These are phyloP conservation scores for Ophioninae sp. DNA, from an alignment of 2,888 invertebrate genomes.

Conservation along the genomic window DNA sequence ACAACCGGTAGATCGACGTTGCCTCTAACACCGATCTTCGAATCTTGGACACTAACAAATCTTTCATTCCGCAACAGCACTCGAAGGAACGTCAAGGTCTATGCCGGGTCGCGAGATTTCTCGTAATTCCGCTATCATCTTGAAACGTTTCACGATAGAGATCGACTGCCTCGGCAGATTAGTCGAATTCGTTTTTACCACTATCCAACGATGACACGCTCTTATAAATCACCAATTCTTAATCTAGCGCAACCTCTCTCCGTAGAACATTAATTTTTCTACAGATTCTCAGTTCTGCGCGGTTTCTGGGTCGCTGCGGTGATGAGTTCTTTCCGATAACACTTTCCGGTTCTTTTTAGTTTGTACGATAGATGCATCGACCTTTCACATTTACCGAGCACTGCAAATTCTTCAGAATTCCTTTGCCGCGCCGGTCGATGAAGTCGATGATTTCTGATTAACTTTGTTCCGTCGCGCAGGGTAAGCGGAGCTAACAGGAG, in stretches of 20 bases:
- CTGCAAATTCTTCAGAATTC: conserved; percentile 17
- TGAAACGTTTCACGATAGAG: neutral
- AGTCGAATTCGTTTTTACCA: neutral
- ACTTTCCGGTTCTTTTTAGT: conserved; percentile 7
- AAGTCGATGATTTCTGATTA: neutral
- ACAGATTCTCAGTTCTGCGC: conserved; percentile 3
- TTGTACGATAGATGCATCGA: conserved; percentile 27
- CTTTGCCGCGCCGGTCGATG: neutral
- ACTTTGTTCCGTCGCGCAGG: conserved; percentile 66
- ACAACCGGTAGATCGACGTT: neutral
- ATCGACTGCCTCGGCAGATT: neutral
- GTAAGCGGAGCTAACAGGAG: conserved; percentile 87
- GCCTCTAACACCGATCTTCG: neutral
- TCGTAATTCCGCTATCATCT: neutral
- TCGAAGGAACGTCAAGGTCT: neutral
- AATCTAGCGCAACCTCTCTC: neutral
- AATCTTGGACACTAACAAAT: conserved; percentile 11
- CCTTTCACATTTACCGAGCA: conserved; percentile 28
- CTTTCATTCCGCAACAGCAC: conserved; percentile 6
- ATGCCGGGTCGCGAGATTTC: neutral
- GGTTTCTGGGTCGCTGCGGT: conserved; percentile 25
- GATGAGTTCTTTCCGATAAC: conserved; percentile 22
- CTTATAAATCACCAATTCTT: neutral
- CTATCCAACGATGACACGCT: neutral
- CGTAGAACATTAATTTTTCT: neutral